Base-by-base conservation (phyloP, 2,113 vertebrate species). In the Peromyscus leucopus region DNA sequence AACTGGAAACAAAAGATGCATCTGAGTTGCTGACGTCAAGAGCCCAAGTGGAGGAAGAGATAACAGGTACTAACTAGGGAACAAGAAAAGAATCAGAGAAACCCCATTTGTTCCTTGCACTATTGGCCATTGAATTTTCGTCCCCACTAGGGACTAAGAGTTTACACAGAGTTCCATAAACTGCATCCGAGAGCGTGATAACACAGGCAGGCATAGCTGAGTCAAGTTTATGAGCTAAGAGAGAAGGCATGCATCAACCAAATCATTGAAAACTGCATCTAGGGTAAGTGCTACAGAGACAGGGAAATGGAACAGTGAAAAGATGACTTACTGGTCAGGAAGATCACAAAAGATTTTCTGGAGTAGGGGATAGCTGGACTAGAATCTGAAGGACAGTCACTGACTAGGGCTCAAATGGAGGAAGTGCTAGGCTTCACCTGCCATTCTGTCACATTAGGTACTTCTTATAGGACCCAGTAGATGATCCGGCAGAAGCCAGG, bases 51-150 rank as follows among this genome's bases (percentile, higher is more conserved):
- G 51, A 89, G 36, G 55, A 79, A 80, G 76, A 48, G 63, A 89
- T n/a, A 84, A 78, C n/a, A 74, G 82, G 28, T 79, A 79, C 55
- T 15, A 91, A 55, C 17, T 19, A 48, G 39, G 87, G 93, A 91
- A 11, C 82, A 46, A 33, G 48, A 67, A 17, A 55, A 91, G 83
- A 88, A 89, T 65, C 63, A 78, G 80, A 69, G 48, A 93, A 96
- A 24, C 17, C 90, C 63, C 0, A 7, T 80, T 31, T 91, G 65
- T 59, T 69, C 63, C 11, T 33, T 63, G 89, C 28, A 55, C 28
- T n/a, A 63, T 75, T 55, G 21, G 42, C 22, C 46, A 12, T 22
- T 48, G 33, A 93, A 92, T 3, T 39, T 39, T 22, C 22, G 36
- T 74, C n/a, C n/a, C 71, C 71, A 74, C 1, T 21, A 74, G 24